Base-by-base conservation (phyloP, 2,888 invertebrate genomes). In the Torymus auratus region DNA sequence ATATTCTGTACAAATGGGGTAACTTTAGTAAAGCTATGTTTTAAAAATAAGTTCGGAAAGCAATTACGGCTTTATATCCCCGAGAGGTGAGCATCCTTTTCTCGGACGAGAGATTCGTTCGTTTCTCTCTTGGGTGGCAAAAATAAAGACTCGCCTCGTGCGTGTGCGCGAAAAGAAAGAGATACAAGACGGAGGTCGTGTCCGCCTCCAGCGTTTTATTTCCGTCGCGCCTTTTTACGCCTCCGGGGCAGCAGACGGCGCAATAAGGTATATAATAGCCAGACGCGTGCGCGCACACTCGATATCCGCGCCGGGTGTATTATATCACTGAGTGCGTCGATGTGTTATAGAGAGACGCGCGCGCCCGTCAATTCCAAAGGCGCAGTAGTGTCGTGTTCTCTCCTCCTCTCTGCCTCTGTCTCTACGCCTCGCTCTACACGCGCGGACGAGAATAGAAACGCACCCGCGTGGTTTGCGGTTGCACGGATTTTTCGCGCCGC, bases 381-480 rank as follows among this genome's bases (percentile, higher is more conserved):
- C 84, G 85, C 85, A 85, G 83, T 84, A 85, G 84, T 84, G 83
- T 85, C 84, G 83, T 85, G 84, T 86, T 86, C 85, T 86, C 67
- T 52, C 72, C 72, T 70, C 80, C 60, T 80, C 78, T 79, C 78
- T 76, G 72, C 20, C 7, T 72, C 23, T 53, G n/a, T 23, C 41
- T 20, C 60, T 52, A 41, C 41, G 41, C 41, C 23, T 55, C 23
- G 17, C 62, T 28, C 67, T 60, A 69, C 81, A 82, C 77, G 80
- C 79, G 85, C 87, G 84, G 69, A 74, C 80, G 85, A 89, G 87
- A 90, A 90, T 90, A 89, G 89, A 88, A 87, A 87, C 83, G 84
- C 83, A 64, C 79, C 58, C 83, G 84, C 85, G 85, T 86, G 86
- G 85, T 86, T 87, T 86, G 88, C 85, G 86, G 85, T 84, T 80